Base-by-base conservation (phyloP, 2,888 invertebrate species). In the Elegia similella region DNA sequence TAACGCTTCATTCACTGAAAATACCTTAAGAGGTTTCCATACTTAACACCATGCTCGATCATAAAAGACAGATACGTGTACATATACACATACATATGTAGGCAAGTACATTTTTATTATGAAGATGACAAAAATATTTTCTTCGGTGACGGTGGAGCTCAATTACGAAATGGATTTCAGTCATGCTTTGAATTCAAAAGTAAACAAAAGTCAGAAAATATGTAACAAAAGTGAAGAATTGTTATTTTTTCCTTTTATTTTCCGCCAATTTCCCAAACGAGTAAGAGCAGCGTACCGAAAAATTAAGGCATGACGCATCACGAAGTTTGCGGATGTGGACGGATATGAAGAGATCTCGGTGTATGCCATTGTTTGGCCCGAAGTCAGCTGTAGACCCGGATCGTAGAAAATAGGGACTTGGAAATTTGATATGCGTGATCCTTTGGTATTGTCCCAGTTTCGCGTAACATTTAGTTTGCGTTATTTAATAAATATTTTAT, bases 231-330 rank as follows among this genome's bases (percentile, higher is more conserved):
- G 13, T 47, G 29, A 15, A 32, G 32, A 52, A 52, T 53, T 43
- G 15, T 30, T 43, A 43, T 53, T 30, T 53, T 43, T 43, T 29
- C 46, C 38, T 15, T 15, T 56, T 56, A 48, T 47, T 56, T 56
- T 56, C 42, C 42, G 23, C 42, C 56, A 48, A 42, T 48, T 42
- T 42, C 38, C 42, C 48, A 48, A 56, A 56, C 48, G 48, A 47
- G 34, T 38, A 29, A 42, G 42, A 29, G 48, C 56, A 56, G 42
- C 42, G 56, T 56, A 48, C 15, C 56, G 56, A 48, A 56, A 56
- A 56, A 56, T 56, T 56, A 48, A 47, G 42, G 48, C 47, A 30
- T 12, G 48, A 7, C 42, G 48, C 29, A 47, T 47, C 56, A 29
- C 13, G 29, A 55, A 56, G 56, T 48, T 56, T 13, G 48, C 42